Evolutionary conservation across 2,113 vertebrate genomes (phyloP), one percentile per base, ranked within the genome.

Genomic region (Trichomycterus rosablanca): DNA sequence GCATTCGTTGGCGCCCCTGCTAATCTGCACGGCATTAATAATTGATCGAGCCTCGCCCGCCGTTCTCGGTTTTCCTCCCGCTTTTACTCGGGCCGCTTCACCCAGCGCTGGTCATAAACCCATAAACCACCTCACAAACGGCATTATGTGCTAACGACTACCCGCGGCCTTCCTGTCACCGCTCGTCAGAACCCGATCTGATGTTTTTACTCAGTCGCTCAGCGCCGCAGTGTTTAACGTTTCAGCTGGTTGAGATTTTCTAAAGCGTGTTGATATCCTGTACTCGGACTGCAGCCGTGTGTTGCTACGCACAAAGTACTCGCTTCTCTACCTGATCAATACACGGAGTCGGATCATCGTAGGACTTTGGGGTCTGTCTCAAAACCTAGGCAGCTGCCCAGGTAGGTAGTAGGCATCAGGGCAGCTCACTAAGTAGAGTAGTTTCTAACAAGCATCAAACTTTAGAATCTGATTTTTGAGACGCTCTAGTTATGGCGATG

Each of bases 11-110:
- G 56, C 72, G 68, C 57, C 60, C 42, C 68, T 70, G 79, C 78
- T 85, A 84, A 89, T 87, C 82, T 87, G 81, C 80, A 84, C 79
- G 67, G 51, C 74, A 77, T 87, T 83, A 87, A 89, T 87, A 86
- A 87, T 84, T 83, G 78, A 89, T 84, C 77, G 73, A 75, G 74
- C 75, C 63, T 73, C 56, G 74, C 70, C 72, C 76, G 50, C 70
- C 70, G 74, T 45, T 18, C 70, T 79, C 74, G 23, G 56, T 18
- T 59, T 63, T 35, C 63, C 64, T 51, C 30, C 68, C 34, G n/a
- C 65, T 61, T 69, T 79, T 66, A 75, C 55, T 15, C 24, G 67
- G 70, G 67, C 68, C 63, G 69, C 73, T 66, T 44, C 49, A 66
- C n/a, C 23, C 11, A 18, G 23, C 24, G 23, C 11, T 12, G 34